phyloP scores from a whole-genome alignment of 2,113 vertebrate species.

The Oxyruncus cristatus region DNA sequence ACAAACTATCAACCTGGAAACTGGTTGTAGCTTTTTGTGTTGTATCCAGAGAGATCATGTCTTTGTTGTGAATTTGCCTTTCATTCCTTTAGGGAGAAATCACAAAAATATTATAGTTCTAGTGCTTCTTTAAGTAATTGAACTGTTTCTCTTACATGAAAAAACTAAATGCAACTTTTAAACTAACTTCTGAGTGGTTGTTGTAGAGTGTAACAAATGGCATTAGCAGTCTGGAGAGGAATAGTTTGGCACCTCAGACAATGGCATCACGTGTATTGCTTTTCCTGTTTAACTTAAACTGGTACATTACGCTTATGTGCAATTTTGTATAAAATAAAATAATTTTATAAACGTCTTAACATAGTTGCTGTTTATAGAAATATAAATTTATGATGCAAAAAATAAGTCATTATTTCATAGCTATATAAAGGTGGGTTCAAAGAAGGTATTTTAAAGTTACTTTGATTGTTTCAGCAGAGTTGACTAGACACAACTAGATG shows the following conservation, averaged over 20 bases:
- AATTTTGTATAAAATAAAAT: background rate
- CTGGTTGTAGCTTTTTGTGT: background rate
- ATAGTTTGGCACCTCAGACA: background rate
- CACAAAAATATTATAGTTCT: background rate
- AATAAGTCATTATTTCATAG: background rate
- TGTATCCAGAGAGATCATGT: background rate
- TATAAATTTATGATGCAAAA: background rate
- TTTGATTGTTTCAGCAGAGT: background rate
- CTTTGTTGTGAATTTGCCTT: background rate
- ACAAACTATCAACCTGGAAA: background rate
- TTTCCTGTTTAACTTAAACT: background rate
- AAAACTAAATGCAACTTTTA: background rate
- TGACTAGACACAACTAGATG: background rate
- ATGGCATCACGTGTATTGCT: fast-evolving
- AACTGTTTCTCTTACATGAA: background rate
- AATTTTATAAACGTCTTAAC: background rate
- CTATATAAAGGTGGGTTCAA: background rate
- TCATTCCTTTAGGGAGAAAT: background rate
- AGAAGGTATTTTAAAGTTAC: background rate
- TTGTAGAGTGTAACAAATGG: background rate
- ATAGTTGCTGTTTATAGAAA: background rate
- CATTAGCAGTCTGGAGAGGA: background rate
- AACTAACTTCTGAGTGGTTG: background rate
- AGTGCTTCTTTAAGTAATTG: background rate
- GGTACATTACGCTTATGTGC: background rate